Evolutionary conservation across 2,888 invertebrate species (phyloP).

Genomic region (Luffia ferchaultella): DNA sequence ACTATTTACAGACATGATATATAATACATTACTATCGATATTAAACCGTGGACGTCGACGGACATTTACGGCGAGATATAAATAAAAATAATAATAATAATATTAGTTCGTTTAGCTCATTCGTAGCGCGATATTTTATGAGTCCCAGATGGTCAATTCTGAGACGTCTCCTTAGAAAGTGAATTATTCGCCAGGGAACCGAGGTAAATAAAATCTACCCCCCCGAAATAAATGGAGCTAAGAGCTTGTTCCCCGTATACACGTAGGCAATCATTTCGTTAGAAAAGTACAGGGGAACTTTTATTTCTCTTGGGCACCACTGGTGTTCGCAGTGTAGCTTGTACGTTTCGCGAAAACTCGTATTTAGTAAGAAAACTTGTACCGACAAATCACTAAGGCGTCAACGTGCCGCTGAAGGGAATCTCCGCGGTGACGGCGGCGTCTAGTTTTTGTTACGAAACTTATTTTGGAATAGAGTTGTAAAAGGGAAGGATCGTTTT

Average conservation of each 20-base stretch:
- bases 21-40: too few relatives aligned
- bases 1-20: too few relatives aligned
- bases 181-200: conserved; percentile 54
- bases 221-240: conserved; percentile 55
- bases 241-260: conserved; percentile 33
- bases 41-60: background rate
- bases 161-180: conserved; percentile 40
- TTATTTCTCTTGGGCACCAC: conserved; percentile 46
- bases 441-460: conserved; percentile 3
- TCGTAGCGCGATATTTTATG: conserved; percentile 28
- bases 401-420: conserved; percentile 17
- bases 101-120: background rate
- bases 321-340: conserved; percentile 5
- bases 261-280: conserved; percentile 64
- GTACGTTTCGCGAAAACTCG: conserved; percentile 18
- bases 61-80: background rate
- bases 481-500: background rate
- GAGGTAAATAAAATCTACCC: conserved; percentile 54
- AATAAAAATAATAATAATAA: background rate
- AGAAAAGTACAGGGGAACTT: conserved; percentile 50
- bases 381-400: conserved; percentile 50
- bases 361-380: conserved; percentile 23
- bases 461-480: conserved; percentile 4
- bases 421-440: conserved; percentile 19
- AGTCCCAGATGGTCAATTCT: conserved; percentile 53